These are phyloP conservation scores for Gonatopus flavifemur DNA, from an alignment of 1,140 invertebrate genomes.

Conservation along the genomic window DNA sequence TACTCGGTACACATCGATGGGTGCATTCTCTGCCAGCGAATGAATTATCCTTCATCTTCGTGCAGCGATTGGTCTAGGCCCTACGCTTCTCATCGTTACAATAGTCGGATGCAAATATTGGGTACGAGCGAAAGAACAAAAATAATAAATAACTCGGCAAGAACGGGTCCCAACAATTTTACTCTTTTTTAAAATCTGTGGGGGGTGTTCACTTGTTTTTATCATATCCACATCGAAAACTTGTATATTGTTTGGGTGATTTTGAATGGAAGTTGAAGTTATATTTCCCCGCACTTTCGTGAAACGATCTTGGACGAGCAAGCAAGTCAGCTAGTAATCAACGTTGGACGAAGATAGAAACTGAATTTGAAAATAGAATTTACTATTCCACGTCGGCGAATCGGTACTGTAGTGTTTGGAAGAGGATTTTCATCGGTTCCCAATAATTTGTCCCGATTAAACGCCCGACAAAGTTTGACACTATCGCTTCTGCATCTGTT, in stretches of 20 bases:
- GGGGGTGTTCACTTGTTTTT: too few relatives aligned
- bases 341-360: too few relatives aligned
- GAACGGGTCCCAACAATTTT: too few relatives aligned
- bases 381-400: conserved; percentile 19
- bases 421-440: conserved; percentile 38
- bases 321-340: too few relatives aligned
- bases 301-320: too few relatives aligned
- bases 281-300: too few relatives aligned
- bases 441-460: conserved; percentile 6
- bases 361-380: neutral
- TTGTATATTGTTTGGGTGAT: too few relatives aligned
- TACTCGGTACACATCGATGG: conserved; percentile 34
- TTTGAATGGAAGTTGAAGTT: too few relatives aligned
- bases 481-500: neutral
- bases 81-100: conserved; percentile 35
- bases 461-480: neutral
- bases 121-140: too few relatives aligned
- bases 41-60: conserved; percentile 37
- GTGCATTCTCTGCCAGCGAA: conserved; percentile 32
- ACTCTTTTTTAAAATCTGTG: too few relatives aligned
- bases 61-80: conserved; percentile 34
- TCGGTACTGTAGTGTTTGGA: conserved; percentile 21
- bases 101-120: neutral
- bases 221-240: too few relatives aligned
- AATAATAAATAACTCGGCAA: too few relatives aligned